Conservation (phyloP, 2,797 vertebrate species). For the Molossus alvarezi region DNA sequence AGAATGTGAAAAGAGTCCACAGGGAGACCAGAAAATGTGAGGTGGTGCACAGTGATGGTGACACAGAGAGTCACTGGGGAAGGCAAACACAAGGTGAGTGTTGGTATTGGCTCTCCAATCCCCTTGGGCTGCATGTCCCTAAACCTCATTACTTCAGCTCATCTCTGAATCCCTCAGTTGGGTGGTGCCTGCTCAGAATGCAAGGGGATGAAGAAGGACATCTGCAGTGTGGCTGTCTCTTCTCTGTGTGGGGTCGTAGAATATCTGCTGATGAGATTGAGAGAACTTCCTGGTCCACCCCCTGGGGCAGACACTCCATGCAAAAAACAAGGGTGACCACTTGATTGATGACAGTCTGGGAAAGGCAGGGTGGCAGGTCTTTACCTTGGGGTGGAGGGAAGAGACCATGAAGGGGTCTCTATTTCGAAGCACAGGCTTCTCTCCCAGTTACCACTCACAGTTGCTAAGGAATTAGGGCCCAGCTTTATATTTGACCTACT, state of each 20-base stretch:
- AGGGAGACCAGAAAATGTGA: background rate
- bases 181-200: background rate
- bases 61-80: background rate
- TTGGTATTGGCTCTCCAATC: background rate
- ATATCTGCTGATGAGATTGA: background rate
- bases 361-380: background rate
- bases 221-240: background rate
- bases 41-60: background rate
- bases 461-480: background rate
- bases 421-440: background rate
- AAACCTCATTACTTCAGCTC: background rate
- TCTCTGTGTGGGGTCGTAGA: background rate
- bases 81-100: background rate
- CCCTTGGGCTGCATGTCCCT: fast-evolving
- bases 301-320: fast-evolving
- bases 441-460: background rate
- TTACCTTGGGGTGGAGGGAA: background rate
- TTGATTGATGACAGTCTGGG: background rate
- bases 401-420: background rate
- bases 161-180: background rate
- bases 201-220: background rate
- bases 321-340: background rate
- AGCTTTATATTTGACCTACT: background rate
- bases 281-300: background rate
- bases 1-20: background rate